These are phyloP conservation scores for Blera fallax DNA, from an alignment of 2,888 invertebrate species.

Conservation along the genomic window DNA sequence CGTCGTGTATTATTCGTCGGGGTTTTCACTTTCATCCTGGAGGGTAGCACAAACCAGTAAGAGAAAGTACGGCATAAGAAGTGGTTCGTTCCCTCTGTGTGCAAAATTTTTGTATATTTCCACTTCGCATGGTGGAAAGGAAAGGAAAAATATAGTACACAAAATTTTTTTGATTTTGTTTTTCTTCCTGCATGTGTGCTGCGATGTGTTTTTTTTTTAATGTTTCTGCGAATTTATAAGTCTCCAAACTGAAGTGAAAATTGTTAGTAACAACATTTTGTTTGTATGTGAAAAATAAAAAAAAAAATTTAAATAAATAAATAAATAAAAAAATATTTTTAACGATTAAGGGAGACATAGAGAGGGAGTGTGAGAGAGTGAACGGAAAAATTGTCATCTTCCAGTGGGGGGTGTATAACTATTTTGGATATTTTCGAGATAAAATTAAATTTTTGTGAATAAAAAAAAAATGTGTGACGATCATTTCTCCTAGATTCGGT, in stretches of 20 bases:
- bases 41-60: slow-evolving; percentile 77
- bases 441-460: not conserved
- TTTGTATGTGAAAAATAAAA: no score
- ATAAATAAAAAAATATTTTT: not conserved
- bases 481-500: slow-evolving; percentile 51
- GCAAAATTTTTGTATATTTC: slow-evolving; percentile 72
- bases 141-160: slow-evolving; percentile 54
- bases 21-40: slow-evolving; percentile 74
- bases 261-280: not conserved
- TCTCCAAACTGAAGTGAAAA: slow-evolving; percentile 15
- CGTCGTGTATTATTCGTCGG: slow-evolving; percentile 45
- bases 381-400: not conserved
- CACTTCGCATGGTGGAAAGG: slow-evolving; percentile 64
- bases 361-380: not conserved
- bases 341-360: not conserved
- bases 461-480: slow-evolving; percentile 53
- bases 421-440: not conserved
- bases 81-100: slow-evolving; percentile 76
- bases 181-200: slow-evolving; percentile 27
- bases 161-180: slow-evolving; percentile 21
- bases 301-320: not conserved
- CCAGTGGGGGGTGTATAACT: slow-evolving; percentile 3
- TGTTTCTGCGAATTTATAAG: not conserved
- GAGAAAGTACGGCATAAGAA: slow-evolving; percentile 81
- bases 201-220: not conserved